Conservation (phyloP, 92 coral and sea anemone genomes). For the Palythoa grandiflora region DNA sequence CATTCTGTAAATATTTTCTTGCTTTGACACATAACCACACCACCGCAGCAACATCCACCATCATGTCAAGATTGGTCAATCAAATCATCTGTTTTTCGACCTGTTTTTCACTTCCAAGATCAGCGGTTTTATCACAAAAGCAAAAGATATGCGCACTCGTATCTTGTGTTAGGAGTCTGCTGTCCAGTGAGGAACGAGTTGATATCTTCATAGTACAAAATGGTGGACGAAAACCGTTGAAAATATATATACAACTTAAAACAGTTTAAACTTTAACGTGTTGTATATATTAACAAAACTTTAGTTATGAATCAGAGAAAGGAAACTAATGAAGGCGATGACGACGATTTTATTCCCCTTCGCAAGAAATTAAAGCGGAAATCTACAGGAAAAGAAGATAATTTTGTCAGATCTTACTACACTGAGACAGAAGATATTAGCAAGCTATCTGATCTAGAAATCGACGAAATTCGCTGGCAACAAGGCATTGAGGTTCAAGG, state of each 20-base stretch:
- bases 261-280: not conserved
- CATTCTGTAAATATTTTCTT: not conserved
- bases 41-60: not conserved
- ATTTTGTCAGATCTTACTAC: slow-evolving; percentile 83
- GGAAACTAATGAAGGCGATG: slow-evolving; percentile 23
- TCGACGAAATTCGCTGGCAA: slow-evolving; percentile 87
- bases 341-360: slow-evolving; percentile 77
- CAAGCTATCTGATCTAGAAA: slow-evolving; percentile 79
- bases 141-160: slow-evolving; percentile 2
- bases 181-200: not conserved
- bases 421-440: slow-evolving; percentile 69
- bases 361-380: slow-evolving; percentile 80
- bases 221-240: slow-evolving; percentile 11
- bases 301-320: slow-evolving; percentile 20
- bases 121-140: slow-evolving; percentile 12
- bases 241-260: no score
- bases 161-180: not conserved
- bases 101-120: not conserved
- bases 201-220: not conserved
- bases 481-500: slow-evolving; percentile 93
- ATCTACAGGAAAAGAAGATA: slow-evolving; percentile 81
- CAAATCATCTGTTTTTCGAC: not conserved
- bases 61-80: not conserved
- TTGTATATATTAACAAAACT: not conserved
- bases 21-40: not conserved